Percentiles rank a stretch among this genome's conserved stretches.
Evolutionary conservation across 2,113 vertebrate species (phyloP).

Genomic region (Strix aluco): DNA sequence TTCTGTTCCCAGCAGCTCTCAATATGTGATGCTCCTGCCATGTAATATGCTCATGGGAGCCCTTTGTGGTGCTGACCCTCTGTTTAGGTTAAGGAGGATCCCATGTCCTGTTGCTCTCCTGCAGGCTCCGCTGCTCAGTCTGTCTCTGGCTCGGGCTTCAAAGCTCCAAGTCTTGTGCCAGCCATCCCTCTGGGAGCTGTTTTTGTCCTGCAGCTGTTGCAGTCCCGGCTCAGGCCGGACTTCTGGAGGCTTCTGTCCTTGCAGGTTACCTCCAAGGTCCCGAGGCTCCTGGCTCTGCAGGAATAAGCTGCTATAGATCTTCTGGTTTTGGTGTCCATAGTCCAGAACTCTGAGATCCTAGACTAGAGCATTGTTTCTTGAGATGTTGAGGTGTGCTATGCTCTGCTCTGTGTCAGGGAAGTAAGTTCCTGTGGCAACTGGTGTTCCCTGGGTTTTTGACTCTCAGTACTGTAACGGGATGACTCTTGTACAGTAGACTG

Average conservation of each 20-base stretch:
- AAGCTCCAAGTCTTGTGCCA: neutral
- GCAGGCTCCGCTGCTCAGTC: neutral
- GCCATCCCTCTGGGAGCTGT: neutral
- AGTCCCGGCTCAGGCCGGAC: neutral
- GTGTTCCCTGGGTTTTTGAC: neutral
- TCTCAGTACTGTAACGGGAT: neutral
- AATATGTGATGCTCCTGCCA: neutral
- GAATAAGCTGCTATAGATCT: neutral
- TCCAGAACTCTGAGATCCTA: neutral
- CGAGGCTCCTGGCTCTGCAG: neutral
- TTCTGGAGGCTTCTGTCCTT: neutral
- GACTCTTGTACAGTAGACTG: neutral
- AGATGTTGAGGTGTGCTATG: neutral
- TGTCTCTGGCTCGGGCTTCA: neutral
- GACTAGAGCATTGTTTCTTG: neutral
- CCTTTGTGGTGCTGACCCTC: neutral
- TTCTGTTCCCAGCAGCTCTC: neutral
- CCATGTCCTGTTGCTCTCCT: neutral
- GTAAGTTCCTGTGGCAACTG: neutral
- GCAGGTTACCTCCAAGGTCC: neutral
- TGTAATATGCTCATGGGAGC: neutral
- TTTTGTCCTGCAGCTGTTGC: constrained; percentile 19
- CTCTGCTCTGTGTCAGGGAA: neutral
- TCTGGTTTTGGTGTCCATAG: neutral
- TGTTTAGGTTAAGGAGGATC: neutral